Conservation (phyloP, 2,888 invertebrate species). For the Epirrhoe alternata region DNA sequence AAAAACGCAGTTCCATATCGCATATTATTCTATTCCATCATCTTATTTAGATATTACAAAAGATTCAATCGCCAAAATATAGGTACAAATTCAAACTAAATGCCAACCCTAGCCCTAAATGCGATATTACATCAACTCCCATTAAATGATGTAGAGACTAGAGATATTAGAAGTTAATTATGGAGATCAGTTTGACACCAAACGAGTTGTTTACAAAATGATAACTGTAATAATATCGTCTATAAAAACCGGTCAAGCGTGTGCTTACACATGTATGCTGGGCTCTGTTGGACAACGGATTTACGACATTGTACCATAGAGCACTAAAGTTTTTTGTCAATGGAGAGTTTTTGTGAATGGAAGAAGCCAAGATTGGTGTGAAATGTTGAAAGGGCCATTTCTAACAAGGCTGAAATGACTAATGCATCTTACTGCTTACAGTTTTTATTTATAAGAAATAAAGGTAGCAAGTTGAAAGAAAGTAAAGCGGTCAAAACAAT, state of each 20-base stretch:
- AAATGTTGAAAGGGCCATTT: background rate
- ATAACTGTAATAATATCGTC: slow-evolving; percentile 26
- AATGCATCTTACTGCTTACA: too few species aligned
- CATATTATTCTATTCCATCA: too few species aligned
- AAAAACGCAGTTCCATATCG: too few species aligned
- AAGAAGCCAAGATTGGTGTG: background rate
- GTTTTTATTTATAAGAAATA: too few species aligned
- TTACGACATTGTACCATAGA: slow-evolving; percentile 9
- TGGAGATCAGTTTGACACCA: slow-evolving; percentile 27
- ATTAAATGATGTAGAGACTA: slow-evolving; percentile 12
- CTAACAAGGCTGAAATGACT: too few species aligned
- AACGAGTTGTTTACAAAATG: slow-evolving; percentile 29
- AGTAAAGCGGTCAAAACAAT: slow-evolving; percentile 29
- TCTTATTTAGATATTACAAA: too few species aligned
- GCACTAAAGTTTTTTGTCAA: slow-evolving; percentile 14
- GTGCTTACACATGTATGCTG: slow-evolving; percentile 14
- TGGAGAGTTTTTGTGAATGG: background rate
- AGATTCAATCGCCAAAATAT: background rate
- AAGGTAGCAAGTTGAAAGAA: slow-evolving; percentile 8
- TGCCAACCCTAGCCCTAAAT: background rate
- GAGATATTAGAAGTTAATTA: slow-evolving; percentile 23
- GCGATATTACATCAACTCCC: slow-evolving; percentile 5
- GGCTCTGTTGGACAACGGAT: slow-evolving; percentile 13
- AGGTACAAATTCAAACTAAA: background rate
- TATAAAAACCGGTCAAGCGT: slow-evolving; percentile 28